These are phyloP conservation scores for Pocillopora meandrina DNA, from an alignment of 92 coral and sea anemone genomes.

Conservation along the genomic window DNA sequence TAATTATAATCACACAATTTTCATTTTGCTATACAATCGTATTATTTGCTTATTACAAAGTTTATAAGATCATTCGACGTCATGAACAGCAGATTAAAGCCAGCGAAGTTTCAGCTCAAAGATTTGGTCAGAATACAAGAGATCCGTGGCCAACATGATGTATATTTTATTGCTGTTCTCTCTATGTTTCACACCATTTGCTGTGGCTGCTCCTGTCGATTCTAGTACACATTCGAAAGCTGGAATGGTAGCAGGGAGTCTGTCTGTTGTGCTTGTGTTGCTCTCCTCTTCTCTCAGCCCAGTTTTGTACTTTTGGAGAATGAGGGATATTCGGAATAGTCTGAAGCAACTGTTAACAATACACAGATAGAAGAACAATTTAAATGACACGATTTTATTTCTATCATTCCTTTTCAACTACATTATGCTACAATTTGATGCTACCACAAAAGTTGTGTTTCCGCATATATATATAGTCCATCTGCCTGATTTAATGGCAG, in stretches of 20 bases:
- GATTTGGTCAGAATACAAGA: background rate
- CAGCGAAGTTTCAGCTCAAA: background rate
- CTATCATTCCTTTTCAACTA: too few species aligned
- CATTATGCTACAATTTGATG: too few species aligned
- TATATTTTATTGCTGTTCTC: background rate
- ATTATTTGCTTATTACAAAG: conserved; percentile 2
- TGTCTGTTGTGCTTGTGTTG: background rate
- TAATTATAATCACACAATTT: background rate
- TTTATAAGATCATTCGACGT: background rate
- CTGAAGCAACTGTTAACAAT: background rate
- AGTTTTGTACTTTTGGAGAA: background rate
- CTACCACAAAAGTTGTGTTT: too few species aligned
- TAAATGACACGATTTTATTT: too few species aligned
- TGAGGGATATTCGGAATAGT: background rate
- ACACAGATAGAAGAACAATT: too few species aligned
- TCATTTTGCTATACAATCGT: background rate
- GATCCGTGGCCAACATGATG: background rate
- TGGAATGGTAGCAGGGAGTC: background rate
- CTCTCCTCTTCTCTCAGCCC: conserved; percentile 15
- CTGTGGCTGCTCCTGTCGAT: background rate
- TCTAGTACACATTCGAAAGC: background rate
- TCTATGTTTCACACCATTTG: background rate
- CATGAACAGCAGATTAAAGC: background rate
- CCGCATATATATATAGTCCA: too few species aligned
- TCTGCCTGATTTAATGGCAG: too few species aligned